Conservation (phyloP, 1,140 invertebrate species). For the Apolygus lucorum region DNA sequence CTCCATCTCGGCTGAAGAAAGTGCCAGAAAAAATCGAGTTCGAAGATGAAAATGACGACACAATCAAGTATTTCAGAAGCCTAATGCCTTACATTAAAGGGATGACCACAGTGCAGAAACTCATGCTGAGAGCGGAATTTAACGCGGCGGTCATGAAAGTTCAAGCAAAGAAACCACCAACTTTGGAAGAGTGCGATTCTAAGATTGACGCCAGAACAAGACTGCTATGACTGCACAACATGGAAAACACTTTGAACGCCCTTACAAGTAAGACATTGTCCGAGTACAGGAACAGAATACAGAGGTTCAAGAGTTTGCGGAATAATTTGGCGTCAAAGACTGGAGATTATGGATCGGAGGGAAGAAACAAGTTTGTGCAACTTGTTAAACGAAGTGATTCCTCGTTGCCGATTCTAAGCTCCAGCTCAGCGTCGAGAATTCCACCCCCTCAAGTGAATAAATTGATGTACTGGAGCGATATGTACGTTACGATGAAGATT, state of each 20-base stretch:
- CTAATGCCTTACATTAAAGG: conserved; percentile 16
- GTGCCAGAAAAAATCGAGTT: neutral
- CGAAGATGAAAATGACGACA: conserved; percentile 1
- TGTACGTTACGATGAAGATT: neutral
- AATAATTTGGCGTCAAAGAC: too few species aligned
- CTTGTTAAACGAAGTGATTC: too few species aligned
- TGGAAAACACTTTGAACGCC: neutral
- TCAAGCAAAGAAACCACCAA: neutral
- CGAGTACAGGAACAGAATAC: neutral
- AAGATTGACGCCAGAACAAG: neutral
- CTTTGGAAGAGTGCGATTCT: conserved; percentile 9
- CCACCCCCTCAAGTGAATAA: neutral
- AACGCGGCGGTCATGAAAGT: conserved; percentile 11
- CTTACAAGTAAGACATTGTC: neutral
- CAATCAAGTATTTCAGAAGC: conserved; percentile 6
- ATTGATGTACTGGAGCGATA: neutral
- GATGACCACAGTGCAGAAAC: conserved; percentile 13
- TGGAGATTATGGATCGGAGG: too few species aligned
- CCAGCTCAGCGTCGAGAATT: neutral
- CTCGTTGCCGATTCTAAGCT: neutral
- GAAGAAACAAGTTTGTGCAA: too few species aligned
- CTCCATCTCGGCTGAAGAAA: conserved; percentile 10
- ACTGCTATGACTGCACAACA: neutral
- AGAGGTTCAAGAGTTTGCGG: too few species aligned
- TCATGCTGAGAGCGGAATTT: conserved; percentile 10